These are phyloP conservation scores for Psophia crepitans DNA, from an alignment of 2,113 vertebrate species.

Conservation along the genomic window DNA sequence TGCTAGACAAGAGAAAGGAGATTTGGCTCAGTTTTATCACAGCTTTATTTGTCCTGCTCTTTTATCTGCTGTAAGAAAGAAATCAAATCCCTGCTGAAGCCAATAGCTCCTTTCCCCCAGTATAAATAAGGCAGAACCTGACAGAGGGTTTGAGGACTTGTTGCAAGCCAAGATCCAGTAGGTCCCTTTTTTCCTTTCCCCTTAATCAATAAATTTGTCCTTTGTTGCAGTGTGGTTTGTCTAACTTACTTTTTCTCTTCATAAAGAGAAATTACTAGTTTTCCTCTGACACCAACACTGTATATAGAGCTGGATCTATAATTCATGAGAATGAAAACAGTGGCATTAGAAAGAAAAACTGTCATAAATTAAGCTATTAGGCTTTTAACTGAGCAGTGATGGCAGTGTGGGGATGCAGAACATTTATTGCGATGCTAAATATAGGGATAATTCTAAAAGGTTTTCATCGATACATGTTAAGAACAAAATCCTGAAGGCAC, in stretches of 20 bases:
- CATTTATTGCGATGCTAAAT: conserved; percentile 6
- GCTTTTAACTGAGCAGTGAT: background rate
- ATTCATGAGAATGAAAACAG: conserved; percentile 12
- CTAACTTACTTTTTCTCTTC: background rate
- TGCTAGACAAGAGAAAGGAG: background rate
- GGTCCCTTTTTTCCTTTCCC: rapidly evolving
- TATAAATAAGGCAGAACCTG: background rate
- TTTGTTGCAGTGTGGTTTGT: background rate
- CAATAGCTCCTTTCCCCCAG: background rate
- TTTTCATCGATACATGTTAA: background rate
- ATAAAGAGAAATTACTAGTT: background rate
- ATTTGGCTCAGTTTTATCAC: background rate
- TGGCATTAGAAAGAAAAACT: conserved; percentile 5
- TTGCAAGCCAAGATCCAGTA: background rate
- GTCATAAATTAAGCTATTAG: background rate
- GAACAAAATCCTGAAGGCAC: background rate
- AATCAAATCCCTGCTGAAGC: background rate
- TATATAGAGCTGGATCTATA: background rate
- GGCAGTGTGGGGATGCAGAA: background rate
- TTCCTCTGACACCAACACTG: background rate
- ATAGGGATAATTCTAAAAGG: background rate
- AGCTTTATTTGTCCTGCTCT: background rate
- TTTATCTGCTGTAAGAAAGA: background rate
- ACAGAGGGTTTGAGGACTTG: background rate
- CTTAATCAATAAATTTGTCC: background rate